Base-by-base conservation (phyloP, 2,113 vertebrate genomes). In the Gobio gobio region DNA sequence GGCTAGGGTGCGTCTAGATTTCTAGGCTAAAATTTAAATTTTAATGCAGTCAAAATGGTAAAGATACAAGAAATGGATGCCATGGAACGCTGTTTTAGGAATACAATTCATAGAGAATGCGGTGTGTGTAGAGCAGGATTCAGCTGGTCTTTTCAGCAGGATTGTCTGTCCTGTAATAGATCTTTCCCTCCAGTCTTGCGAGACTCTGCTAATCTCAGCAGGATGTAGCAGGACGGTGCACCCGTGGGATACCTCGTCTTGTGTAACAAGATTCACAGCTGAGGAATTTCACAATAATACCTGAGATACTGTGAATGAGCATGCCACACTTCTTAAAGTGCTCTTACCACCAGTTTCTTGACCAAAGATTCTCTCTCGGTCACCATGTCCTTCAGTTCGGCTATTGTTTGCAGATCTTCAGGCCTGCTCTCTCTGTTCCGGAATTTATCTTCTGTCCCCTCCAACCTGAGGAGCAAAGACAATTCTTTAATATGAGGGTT, bases 281-380 rank as follows among this genome's bases (percentile, higher is more conserved):
- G 47, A 81, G 33, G 18, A 16, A 77, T 51, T 12, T 12, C 24
- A 58, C 26, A 51, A 26, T 40, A 33, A 56, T 16, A 36, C n/a
- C 78, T 49, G 59, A 8, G 29, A 36, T 40, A 29, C 13, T 70
- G 74, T 10, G 49, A 54, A 76, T 54, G 47, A 76, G 49, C 22
- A 12, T 49, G 64, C 5, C 36, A n/a, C 68, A 13, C 68, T n/a
- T 72, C 68, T 72, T n/a, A n/a, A 43, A 43, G 14, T 45, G 29
- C 61, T 92, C 97, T 94, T 94, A 99, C 98, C 95, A 99, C 97
- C 91, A 99, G 93, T 93, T 99, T 99, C 94, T 99, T 99, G 93
- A 99, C 98, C 45, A 99, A 96, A 13, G 97, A 90, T 89, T 99
- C 98, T 88, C 97, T 95, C 92, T 99, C 98, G 10, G 97, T 89